Conservation (phyloP, 2,113 vertebrate genomes). For the Limanda limanda region DNA sequence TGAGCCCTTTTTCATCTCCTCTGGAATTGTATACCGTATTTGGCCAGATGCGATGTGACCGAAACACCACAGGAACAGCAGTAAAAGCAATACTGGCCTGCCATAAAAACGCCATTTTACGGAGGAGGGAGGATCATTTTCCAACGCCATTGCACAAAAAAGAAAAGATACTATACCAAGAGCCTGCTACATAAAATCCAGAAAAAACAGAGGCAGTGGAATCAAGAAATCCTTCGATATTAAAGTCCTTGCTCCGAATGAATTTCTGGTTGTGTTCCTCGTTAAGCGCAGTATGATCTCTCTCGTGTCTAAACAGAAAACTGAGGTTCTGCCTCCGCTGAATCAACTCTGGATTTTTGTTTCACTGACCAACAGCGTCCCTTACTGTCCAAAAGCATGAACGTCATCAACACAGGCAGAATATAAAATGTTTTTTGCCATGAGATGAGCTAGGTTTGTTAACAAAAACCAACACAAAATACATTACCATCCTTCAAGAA, state of each 20-base stretch:
- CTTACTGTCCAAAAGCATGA: constrained; percentile 52
- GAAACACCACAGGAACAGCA: constrained; percentile 16
- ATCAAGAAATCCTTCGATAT: background rate
- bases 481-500: no score
- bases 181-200: background rate
- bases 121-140: background rate
- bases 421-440: constrained; percentile 20
- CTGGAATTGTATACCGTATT: constrained; percentile 70
- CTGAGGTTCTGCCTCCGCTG: constrained; percentile 17
- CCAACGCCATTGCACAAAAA: constrained; percentile 26
- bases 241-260: background rate
- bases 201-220: background rate
- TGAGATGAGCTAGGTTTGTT: background rate
- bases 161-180: fast-evolving
- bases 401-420: constrained; percentile 1
- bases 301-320: background rate
- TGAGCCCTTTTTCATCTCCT: constrained; percentile 62
- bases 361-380: constrained; percentile 61
- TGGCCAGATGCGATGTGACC: constrained; percentile 35
- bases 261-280: background rate
- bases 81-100: constrained; percentile 16
- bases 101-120: constrained; percentile 33
- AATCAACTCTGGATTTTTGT: background rate
- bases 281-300: background rate
- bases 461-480: background rate